These are phyloP conservation scores for Alloscopus bannaensis DNA, from an alignment of 2,888 invertebrate genomes.

Conservation along the genomic window DNA sequence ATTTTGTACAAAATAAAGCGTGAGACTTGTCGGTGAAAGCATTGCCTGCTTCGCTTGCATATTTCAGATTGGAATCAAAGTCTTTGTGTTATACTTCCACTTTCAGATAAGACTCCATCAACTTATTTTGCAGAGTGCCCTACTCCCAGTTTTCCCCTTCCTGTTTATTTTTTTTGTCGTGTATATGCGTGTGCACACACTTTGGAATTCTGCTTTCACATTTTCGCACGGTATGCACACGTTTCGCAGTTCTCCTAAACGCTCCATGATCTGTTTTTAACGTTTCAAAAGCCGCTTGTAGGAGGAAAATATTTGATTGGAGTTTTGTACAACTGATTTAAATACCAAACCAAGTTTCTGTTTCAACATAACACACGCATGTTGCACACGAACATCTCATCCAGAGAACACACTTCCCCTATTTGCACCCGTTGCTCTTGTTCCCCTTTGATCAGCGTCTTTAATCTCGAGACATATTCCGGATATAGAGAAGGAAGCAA, in stretches of 20 bases:
- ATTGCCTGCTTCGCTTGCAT: conserved; percentile 51
- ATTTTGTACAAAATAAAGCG: neutral
- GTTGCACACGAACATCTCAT: neutral
- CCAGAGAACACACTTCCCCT: neutral
- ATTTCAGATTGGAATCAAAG: conserved; percentile 60
- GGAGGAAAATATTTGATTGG: no score
- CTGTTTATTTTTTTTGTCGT: neutral
- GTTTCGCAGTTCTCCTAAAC: no score
- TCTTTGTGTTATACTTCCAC: conserved; percentile 38
- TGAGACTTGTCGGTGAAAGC: conserved; percentile 52
- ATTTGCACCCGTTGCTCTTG: conserved; percentile 10
- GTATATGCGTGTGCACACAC: neutral
- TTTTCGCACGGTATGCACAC: neutral
- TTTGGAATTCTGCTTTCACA: neutral
- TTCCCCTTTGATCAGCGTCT: conserved; percentile 5
- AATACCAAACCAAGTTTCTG: conserved; percentile 30
- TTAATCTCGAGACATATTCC: conserved; percentile 9
- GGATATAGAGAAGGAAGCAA: neutral
- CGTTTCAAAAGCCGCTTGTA: no score
- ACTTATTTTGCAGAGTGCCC: conserved; percentile 36
- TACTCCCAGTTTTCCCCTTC: neutral
- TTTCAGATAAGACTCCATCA: conserved; percentile 44
- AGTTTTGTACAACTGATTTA: conserved; percentile 40
- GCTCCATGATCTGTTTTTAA: no score
- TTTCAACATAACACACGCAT: neutral